These are phyloP conservation scores for Drosophila sulfurigaster DNA, from an alignment of 1,140 invertebrate species.

Conservation along the genomic window DNA sequence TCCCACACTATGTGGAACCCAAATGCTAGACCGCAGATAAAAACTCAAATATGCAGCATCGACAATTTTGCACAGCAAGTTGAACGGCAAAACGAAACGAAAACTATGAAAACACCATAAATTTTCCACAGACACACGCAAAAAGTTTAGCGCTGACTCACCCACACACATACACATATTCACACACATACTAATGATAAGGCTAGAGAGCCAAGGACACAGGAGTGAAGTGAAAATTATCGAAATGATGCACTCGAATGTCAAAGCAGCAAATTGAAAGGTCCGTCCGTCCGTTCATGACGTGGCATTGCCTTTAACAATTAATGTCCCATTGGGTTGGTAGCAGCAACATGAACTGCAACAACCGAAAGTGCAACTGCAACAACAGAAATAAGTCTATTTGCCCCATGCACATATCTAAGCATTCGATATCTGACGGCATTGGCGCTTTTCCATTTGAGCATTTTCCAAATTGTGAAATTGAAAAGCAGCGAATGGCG, in stretches of 20 bases:
- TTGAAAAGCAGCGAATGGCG: conserved; percentile 25
- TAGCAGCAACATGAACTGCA: conserved; percentile 3
- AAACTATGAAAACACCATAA: conserved; percentile 53
- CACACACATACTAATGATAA: background rate
- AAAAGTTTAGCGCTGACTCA: conserved; percentile 46
- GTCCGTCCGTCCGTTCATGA: conserved; percentile 1
- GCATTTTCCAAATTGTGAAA: conserved; percentile 12
- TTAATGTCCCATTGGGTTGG: conserved; percentile 28
- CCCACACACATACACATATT: conserved; percentile 14
- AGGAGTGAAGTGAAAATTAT: conserved; percentile 34
- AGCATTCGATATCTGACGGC: conserved; percentile 4
- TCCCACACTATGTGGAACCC: background rate
- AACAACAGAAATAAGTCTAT: conserved; percentile 9
- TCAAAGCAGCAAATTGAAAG: conserved; percentile 48
- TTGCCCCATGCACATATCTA: background rate
- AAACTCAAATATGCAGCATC: conserved; percentile 51
- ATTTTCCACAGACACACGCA: conserved; percentile 46
- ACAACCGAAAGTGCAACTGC: background rate
- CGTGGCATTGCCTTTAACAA: conserved; percentile 26
- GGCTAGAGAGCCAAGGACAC: background rate
- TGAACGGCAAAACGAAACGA: conserved; percentile 29
- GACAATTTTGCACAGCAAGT: conserved; percentile 41
- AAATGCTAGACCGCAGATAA: conserved; percentile 28
- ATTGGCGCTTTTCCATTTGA: conserved; percentile 8
- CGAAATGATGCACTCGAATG: conserved; percentile 46